Evolutionary conservation across 1,140 invertebrate species (phyloP).

Genomic region (Cardiocondyla obscurior): DNA sequence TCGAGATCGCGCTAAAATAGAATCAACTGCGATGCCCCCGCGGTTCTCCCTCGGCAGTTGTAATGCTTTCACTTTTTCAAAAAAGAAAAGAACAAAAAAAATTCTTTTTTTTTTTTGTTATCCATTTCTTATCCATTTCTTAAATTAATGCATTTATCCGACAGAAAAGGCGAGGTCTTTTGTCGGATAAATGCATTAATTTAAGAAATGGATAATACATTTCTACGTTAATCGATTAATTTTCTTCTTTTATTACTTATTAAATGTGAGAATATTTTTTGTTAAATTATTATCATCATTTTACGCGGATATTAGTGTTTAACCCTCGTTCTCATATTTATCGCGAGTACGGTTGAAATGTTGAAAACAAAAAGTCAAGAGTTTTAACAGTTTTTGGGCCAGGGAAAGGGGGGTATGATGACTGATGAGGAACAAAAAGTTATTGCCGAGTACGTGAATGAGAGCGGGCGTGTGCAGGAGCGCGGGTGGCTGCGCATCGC

Average conservation of each 20-base stretch:
- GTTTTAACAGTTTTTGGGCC: not conserved
- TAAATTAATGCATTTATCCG: too few species aligned
- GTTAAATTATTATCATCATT: too few species aligned
- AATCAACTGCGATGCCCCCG: conserved; percentile 36
- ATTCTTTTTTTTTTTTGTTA: too few species aligned
- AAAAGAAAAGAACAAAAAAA: not conserved
- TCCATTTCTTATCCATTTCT: too few species aligned
- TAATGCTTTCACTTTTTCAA: conserved; percentile 12
- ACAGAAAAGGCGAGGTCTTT: too few species aligned
- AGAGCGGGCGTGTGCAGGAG: not conserved
- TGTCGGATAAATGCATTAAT: too few species aligned
- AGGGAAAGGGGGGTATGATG: not conserved
- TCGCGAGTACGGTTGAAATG: not conserved
- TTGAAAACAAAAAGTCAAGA: not conserved
- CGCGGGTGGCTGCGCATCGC: conserved; percentile 32
- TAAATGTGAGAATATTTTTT: too few species aligned
- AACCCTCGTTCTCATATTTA: not conserved
- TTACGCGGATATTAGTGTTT: too few species aligned
- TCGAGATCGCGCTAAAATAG: conserved; percentile 59
- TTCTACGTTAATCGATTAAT: too few species aligned
- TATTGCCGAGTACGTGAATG: not conserved
- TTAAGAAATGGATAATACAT: too few species aligned
- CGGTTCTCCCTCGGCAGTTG: not conserved
- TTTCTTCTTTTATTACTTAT: too few species aligned
- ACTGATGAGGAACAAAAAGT: conserved; percentile 2